Conservation (phyloP, 2,797 vertebrate species). For the Amblyopsis hoosieri region DNA sequence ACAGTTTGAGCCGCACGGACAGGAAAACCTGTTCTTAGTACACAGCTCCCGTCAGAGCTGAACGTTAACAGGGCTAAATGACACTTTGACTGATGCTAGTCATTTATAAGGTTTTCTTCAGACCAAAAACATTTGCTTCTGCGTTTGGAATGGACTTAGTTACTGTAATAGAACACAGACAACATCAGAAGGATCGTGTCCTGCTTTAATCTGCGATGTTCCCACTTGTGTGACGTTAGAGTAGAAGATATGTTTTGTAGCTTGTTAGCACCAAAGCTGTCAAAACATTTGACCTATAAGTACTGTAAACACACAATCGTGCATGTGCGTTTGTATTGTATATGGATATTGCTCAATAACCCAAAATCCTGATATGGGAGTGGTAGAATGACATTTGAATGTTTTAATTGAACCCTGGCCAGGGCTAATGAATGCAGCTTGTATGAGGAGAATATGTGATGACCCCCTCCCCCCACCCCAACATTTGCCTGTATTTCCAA, state of each 20-base stretch:
- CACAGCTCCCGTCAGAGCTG: constrained; percentile 55
- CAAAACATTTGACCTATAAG: too few species aligned
- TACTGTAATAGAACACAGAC: constrained; percentile 71
- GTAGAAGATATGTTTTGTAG: constrained; percentile 6
- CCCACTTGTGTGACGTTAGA: constrained; percentile 26
- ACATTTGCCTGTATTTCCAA: not conserved
- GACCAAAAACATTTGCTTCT: constrained; percentile 70
- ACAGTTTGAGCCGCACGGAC: constrained; percentile 28
- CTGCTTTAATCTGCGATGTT: constrained; percentile 35
- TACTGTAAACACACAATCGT: too few species aligned
- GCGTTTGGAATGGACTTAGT: constrained; percentile 50
- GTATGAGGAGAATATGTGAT: constrained; percentile 6
- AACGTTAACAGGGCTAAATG: constrained; percentile 52
- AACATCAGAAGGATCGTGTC: constrained; percentile 36
- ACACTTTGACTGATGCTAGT: constrained; percentile 68
- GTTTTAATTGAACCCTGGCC: too few species aligned
- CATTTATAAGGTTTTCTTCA: constrained; percentile 61
- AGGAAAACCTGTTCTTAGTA: constrained; percentile 36
- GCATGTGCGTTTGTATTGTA: not conserved
- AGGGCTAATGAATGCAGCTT: not conserved
- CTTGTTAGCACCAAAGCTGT: too few species aligned
- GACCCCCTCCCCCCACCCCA: constrained; percentile 5
- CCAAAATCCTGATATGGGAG: too few species aligned
- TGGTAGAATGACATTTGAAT: too few species aligned
- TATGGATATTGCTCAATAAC: too few species aligned